Evolutionary conservation across 1,140 invertebrate genomes (phyloP).

Genomic region (Whitmania pigra): DNA sequence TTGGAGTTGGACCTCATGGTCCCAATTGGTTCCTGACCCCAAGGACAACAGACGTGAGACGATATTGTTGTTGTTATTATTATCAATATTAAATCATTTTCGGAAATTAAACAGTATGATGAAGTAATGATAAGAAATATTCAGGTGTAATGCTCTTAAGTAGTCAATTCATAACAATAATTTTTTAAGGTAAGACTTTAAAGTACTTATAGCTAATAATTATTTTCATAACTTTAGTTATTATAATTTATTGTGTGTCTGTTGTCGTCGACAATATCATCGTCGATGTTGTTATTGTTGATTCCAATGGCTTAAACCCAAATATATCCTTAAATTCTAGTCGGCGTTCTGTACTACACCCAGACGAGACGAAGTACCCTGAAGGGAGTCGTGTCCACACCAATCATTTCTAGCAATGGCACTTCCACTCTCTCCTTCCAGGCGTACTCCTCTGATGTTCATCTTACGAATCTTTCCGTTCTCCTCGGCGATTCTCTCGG

Average conservation of each 20-base stretch:
- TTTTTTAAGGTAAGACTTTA: too few relatives aligned
- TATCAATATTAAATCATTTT: too few relatives aligned
- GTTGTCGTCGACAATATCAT: background rate
- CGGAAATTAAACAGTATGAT: too few relatives aligned
- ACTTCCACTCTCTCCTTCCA: background rate
- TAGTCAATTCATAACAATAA: too few relatives aligned
- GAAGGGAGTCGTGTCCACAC: background rate
- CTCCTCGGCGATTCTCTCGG: background rate
- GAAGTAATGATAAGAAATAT: too few relatives aligned
- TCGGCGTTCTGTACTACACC: too few relatives aligned
- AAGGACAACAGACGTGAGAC: too few relatives aligned
- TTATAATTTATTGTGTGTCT: background rate
- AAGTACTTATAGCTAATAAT: background rate
- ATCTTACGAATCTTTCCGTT: background rate
- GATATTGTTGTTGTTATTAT: too few relatives aligned
- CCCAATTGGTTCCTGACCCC: background rate
- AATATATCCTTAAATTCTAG: too few relatives aligned
- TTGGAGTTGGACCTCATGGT: slow-evolving; percentile 5
- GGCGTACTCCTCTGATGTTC: background rate
- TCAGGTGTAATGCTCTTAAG: too few relatives aligned
- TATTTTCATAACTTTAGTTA: background rate
- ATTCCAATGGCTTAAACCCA: too few relatives aligned
- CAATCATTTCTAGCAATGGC: background rate
- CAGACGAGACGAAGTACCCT: background rate
- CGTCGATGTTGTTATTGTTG: too few relatives aligned